Evolutionary conservation across 2,797 vertebrate genomes (phyloP).

Genomic region (Threskiornis aethiopicus): DNA sequence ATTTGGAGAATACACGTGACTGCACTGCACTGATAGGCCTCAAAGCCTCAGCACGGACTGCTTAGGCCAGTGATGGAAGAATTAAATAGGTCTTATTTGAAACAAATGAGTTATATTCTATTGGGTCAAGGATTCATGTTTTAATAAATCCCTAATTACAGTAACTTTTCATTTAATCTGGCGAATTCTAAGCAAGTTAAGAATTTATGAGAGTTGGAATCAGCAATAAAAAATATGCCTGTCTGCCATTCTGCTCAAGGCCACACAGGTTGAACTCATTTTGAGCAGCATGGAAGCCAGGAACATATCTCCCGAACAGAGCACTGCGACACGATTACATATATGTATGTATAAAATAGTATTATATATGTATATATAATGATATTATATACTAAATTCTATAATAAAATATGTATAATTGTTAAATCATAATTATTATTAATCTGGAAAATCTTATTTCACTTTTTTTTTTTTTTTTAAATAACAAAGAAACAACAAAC

Average conservation of each 20-base stretch:
- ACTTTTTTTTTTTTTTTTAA: background rate
- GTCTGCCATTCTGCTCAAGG: slow-evolving; percentile 47
- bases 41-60: background rate
- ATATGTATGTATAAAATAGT: background rate
- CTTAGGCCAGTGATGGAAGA: background rate
- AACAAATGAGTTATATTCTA: slow-evolving; percentile 44
- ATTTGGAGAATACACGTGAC: background rate
- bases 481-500: background rate
- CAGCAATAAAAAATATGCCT: slow-evolving; percentile 21
- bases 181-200: slow-evolving; percentile 29
- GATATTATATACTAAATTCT: background rate
- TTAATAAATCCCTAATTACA: slow-evolving; percentile 61
- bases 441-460: background rate
- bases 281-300: background rate
- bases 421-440: background rate
- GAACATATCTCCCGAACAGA: background rate
- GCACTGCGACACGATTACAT: background rate
- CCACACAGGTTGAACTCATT: slow-evolving; percentile 58
- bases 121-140: slow-evolving; percentile 42
- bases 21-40: background rate
- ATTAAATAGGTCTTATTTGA: slow-evolving; percentile 37
- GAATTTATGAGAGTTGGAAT: slow-evolving; percentile 51
- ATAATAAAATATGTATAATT: background rate
- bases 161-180: slow-evolving; percentile 60
- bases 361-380: no score